Conservation (phyloP, 2,113 vertebrate genomes). For the Scortum barcoo region DNA sequence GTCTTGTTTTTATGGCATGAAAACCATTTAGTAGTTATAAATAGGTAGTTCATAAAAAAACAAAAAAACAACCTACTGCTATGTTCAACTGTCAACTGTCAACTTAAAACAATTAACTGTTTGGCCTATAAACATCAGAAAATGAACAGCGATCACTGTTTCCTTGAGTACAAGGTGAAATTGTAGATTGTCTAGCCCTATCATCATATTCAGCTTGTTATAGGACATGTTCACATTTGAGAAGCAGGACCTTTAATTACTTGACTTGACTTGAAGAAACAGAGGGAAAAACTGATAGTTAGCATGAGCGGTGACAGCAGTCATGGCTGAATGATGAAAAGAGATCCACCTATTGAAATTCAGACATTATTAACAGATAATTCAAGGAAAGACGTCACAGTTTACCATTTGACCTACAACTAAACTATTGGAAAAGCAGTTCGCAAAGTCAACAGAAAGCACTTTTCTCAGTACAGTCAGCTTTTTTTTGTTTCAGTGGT, state of each 20-base stretch:
- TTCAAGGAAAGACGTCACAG: not conserved
- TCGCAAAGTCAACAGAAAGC: not conserved
- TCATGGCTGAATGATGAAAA: not conserved
- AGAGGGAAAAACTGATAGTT: not conserved
- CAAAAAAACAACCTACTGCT: no score
- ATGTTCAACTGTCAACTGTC: not conserved
- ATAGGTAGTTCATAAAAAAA: no score
- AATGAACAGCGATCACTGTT: not conserved
- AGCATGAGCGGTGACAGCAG: not conserved
- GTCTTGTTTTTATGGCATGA: no score
- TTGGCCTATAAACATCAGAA: not conserved
- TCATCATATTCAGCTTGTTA: not conserved
- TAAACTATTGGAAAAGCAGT: constrained; percentile 6
- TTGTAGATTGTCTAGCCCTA: not conserved
- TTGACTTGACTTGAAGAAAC: not conserved
- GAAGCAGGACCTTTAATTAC: no score
- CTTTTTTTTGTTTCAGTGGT: not conserved
- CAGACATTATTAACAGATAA: not conserved
- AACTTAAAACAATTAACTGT: not conserved
- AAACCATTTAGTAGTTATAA: no score
- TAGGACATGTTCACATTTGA: no score
- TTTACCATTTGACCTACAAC: not conserved
- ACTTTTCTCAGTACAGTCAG: not conserved
- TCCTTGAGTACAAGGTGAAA: no score
- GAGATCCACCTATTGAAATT: not conserved